Conservation (phyloP, 2,113 vertebrate genomes). For the Siniperca knerii region DNA sequence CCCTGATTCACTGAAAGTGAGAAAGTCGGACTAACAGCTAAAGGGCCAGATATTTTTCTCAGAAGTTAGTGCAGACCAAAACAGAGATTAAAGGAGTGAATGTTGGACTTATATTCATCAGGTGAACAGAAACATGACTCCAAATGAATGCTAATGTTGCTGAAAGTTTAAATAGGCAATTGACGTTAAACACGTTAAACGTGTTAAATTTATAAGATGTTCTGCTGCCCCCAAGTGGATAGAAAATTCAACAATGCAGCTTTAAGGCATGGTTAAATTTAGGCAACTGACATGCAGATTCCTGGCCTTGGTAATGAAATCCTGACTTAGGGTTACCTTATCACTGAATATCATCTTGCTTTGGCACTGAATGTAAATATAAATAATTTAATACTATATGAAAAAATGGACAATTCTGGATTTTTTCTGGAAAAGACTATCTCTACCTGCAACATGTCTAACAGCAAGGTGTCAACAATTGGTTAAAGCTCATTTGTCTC, state of each 20-base stretch:
- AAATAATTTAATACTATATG: not conserved
- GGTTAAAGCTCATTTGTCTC: slow-evolving; percentile 11
- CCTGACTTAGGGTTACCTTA: not conserved
- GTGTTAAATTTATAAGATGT: not conserved
- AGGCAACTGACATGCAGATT: not conserved
- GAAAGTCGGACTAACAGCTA: not conserved
- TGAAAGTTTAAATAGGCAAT: not conserved
- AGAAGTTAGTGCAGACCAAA: not conserved
- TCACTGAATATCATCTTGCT: not conserved
- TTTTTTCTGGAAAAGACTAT: no score
- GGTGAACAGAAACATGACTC: not conserved
- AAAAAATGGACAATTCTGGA: not conserved
- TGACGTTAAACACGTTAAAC: not conserved
- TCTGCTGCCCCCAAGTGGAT: not conserved
- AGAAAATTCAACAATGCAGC: not conserved
- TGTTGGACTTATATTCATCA: not conserved
- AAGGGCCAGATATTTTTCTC: not conserved
- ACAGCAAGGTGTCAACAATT: not conserved
- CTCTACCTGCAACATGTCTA: not conserved
- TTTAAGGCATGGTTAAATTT: not conserved
- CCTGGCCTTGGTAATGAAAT: not conserved
- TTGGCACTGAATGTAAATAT: not conserved
- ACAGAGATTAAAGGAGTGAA: not conserved
- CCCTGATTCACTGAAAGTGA: no score
- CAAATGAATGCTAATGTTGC: not conserved